These are phyloP conservation scores for Oriolus oriolus DNA, from an alignment of 2,113 vertebrate species.

Conservation along the genomic window DNA sequence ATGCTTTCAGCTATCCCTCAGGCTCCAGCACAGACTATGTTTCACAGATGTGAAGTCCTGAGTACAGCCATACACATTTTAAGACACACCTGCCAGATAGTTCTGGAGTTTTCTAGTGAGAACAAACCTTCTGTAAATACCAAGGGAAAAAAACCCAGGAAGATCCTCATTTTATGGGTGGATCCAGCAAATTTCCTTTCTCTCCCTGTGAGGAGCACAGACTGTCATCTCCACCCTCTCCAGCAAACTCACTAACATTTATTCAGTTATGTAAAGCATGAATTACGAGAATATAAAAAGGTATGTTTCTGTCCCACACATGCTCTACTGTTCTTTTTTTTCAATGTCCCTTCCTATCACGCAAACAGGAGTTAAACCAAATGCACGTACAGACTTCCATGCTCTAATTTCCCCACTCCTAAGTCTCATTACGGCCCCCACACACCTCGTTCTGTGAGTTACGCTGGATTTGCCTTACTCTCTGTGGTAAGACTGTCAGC, in stretches of 20 bases:
- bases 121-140: neutral
- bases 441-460: neutral
- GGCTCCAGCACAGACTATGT: neutral
- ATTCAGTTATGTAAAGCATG: neutral
- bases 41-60: constrained; percentile 35
- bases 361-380: neutral
- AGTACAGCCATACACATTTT: neutral
- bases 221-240: neutral
- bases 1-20: constrained; percentile 16
- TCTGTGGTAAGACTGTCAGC: neutral
- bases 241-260: neutral
- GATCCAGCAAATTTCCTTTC: neutral
- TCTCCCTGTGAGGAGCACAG: neutral
- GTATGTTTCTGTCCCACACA: neutral
- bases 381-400: neutral
- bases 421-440: fast-evolving
- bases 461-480: neutral
- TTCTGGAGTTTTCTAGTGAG: constrained; percentile 25
- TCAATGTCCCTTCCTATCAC: neutral
- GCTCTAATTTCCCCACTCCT: neutral
- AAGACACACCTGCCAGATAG: constrained; percentile 31
- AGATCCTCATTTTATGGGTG: neutral
- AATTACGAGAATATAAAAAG: neutral
- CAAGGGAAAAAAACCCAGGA: neutral
- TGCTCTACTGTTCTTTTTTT: neutral